Conservation (phyloP, 2,113 vertebrate species). For the Cyanistes caeruleus region DNA sequence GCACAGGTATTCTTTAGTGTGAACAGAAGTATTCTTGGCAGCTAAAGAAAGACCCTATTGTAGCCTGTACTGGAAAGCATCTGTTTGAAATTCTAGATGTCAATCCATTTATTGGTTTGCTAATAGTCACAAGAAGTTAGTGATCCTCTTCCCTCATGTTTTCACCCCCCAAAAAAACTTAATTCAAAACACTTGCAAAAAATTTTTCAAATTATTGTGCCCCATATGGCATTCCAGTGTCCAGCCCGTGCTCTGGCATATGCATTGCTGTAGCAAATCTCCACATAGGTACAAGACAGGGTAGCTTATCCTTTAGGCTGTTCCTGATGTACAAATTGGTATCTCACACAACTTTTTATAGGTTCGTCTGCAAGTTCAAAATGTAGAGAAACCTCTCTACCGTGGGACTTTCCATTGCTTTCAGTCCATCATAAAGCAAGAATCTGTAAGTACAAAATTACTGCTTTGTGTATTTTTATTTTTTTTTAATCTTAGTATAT, state of each 20-base stretch:
- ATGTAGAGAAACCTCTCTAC: slow-evolving; percentile 88
- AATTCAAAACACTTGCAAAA: not conserved
- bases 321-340: not conserved
- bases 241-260: not conserved
- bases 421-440: slow-evolving; percentile 92
- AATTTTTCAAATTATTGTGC: not conserved
- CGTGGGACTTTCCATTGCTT: slow-evolving; percentile 94
- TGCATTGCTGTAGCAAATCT: not conserved
- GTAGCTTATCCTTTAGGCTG: not conserved
- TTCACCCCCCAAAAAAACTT: not conserved
- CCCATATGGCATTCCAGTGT: not conserved
- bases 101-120: not conserved
- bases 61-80: not conserved
- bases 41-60: not conserved
- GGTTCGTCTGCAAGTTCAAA: slow-evolving; percentile 97
- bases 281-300: not conserved
- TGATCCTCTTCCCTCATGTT: not conserved
- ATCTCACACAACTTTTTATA: slow-evolving; percentile 70
- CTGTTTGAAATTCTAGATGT: not conserved
- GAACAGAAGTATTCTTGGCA: not conserved
- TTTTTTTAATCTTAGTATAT: not conserved
- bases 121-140: not conserved
- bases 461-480: not conserved
- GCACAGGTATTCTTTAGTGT: not conserved
- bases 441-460: slow-evolving; percentile 83